phyloP scores from a whole-genome alignment of 37 sponge, comb jelly and placozoan genomes.

The Diacarnus erythraeanus region DNA sequence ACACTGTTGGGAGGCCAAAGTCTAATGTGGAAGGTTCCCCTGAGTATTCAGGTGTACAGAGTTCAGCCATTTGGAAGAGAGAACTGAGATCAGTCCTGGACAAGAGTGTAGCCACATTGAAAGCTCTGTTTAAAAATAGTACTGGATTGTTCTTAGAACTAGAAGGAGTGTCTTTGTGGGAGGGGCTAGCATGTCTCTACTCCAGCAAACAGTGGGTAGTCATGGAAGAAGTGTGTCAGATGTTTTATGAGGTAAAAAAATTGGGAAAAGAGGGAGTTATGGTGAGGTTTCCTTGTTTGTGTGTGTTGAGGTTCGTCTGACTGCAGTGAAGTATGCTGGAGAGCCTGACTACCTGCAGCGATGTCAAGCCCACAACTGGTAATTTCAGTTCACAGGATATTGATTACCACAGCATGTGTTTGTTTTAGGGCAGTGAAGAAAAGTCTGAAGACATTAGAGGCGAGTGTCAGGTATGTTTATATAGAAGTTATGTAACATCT shows the following conservation, averaged over 20 bases:
- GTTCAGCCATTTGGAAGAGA: neutral
- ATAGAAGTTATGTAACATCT: neutral
- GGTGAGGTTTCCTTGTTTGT: neutral
- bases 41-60: neutral
- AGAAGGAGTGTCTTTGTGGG: neutral
- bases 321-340: neutral
- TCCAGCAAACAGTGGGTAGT: slow-evolving; percentile 5
- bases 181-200: neutral
- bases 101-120: neutral
- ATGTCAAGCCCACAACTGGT: neutral
- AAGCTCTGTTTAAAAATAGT: neutral
- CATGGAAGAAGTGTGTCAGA: neutral
- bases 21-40: neutral
- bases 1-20: neutral
- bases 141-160: neutral
- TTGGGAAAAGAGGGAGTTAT: neutral
- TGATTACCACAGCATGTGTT: too few relatives aligned
- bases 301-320: slow-evolving; percentile 12
- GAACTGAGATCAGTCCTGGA: neutral
- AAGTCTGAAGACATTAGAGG: neutral
- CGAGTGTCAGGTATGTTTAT: neutral
- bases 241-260: slow-evolving; percentile 2
- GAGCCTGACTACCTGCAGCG: neutral
- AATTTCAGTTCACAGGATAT: too few relatives aligned
- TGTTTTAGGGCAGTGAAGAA: neutral